Percentiles rank a stretch among this genome's conserved stretches.
Evolutionary conservation across 2,797 vertebrate genomes (phyloP).

Genomic region (Strix occidentalis): DNA sequence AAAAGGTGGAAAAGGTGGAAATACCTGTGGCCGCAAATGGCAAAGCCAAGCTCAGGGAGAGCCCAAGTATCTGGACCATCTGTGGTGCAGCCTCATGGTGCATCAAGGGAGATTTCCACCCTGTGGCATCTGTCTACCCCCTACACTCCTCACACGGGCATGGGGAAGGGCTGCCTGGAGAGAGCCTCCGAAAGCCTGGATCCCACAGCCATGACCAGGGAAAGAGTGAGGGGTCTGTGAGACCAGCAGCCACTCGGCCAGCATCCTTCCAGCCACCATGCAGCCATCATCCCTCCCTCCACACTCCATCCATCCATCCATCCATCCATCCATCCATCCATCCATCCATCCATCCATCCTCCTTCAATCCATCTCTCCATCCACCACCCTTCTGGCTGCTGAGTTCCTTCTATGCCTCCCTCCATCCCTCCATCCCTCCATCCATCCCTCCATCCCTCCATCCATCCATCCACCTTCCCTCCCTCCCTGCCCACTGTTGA

Average conservation of each 20-base stretch:
- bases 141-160: not conserved
- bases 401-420: not conserved
- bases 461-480: not conserved
- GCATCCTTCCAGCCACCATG: not conserved
- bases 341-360: not conserved
- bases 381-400: not conserved
- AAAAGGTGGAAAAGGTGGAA: not conserved
- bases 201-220: not conserved
- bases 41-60: not conserved
- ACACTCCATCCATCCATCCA: not conserved
- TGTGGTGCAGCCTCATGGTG: not conserved
- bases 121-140: not conserved
- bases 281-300: not conserved
- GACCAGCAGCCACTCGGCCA: not conserved
- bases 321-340: not conserved
- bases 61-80: rapidly evolving
- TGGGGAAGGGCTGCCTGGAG: not conserved
- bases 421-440: not conserved
- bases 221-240: not conserved
- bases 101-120: not conserved
- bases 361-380: not conserved
- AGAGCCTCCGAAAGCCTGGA: not conserved
- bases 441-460: not conserved
- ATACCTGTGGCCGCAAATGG: not conserved
- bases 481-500: not conserved